Evolutionary conservation across 2,888 invertebrate species (phyloP).

Genomic region (Melangyna quadrimaculata): DNA sequence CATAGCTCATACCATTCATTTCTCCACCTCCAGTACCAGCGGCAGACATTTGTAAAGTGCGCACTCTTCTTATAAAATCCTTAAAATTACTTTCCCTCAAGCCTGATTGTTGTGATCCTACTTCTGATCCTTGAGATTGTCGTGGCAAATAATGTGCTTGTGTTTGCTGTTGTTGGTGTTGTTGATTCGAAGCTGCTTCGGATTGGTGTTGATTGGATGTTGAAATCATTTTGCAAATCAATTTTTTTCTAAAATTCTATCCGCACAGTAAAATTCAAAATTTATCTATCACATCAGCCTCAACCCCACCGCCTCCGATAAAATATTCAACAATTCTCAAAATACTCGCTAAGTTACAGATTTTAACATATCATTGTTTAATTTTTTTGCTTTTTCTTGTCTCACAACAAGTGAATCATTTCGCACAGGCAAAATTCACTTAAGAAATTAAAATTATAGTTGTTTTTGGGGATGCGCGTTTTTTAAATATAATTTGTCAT

Average conservation of each 20-base stretch:
- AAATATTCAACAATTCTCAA: background rate
- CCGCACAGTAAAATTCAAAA: background rate
- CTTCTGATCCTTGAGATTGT: background rate
- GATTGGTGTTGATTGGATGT: background rate
- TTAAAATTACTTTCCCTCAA: conserved; percentile 53
- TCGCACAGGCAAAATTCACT: background rate
- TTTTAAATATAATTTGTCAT: background rate
- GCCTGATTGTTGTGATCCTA: conserved; percentile 30
- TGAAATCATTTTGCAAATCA: conserved; percentile 1
- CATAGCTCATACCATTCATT: background rate
- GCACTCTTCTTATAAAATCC: conserved; percentile 76
- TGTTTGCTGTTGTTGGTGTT: conserved; percentile 39
- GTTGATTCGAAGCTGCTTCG: background rate
- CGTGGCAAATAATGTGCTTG: background rate
- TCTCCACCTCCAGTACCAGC: background rate
- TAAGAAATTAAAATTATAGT: background rate
- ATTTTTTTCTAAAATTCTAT: background rate
- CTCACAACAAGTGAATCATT: conserved; percentile 12
- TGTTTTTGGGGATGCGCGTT: background rate
- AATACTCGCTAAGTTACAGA: background rate
- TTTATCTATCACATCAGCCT: background rate
- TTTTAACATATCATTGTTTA: background rate
- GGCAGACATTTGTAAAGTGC: conserved; percentile 76
- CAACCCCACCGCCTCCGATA: background rate
- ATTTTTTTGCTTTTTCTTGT: background rate